Evolutionary conservation across 2,888 invertebrate species (phyloP).

Genomic region (Cyclophora albipunctata): DNA sequence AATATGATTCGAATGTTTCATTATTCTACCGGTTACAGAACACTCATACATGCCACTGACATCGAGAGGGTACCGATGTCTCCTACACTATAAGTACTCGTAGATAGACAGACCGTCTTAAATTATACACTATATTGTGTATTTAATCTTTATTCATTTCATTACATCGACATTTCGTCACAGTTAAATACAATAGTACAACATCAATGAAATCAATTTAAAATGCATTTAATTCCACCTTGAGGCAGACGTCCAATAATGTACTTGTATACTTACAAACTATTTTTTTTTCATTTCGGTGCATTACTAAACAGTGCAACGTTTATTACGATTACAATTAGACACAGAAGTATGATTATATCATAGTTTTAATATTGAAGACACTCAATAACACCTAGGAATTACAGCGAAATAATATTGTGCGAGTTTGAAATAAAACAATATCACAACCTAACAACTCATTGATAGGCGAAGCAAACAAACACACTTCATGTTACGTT

Average conservation of each 20-base stretch:
- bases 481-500: no score
- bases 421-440: slow-evolving; percentile 1
- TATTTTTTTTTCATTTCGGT: slow-evolving; percentile 1
- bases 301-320: slow-evolving; percentile 3
- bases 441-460: slow-evolving; percentile 1
- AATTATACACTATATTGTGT: slow-evolving; percentile 13
- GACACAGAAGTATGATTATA: neutral
- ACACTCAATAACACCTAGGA: neutral
- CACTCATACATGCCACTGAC: no score
- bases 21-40: no score
- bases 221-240: no score
- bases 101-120: slow-evolving; percentile 2
- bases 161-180: slow-evolving; percentile 5
- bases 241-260: no score
- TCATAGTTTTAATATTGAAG: neutral
- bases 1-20: no score
- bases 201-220: neutral
- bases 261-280: neutral
- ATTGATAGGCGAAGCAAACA: no score
- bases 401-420: slow-evolving; percentile 5
- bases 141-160: slow-evolving; percentile 15
- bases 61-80: no score
- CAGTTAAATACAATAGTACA: neutral
- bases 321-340: neutral
- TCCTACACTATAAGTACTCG: no score